Conservation (phyloP, 2,888 invertebrate species). For the Salpingus planirostris region DNA sequence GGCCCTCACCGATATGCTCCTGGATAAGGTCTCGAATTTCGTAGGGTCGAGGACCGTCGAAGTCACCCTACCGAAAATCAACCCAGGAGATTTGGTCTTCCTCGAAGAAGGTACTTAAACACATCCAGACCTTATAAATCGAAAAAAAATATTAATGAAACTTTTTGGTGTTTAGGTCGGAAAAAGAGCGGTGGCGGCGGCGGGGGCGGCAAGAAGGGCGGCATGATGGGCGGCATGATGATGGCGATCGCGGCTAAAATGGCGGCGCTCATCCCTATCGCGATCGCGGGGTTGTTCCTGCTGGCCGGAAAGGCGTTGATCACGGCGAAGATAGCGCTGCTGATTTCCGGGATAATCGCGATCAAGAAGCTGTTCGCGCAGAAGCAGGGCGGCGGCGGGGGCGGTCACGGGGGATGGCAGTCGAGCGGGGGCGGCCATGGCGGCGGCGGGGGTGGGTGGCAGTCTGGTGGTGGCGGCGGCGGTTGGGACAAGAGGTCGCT, state of each 20-base stretch:
- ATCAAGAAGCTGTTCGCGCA: conserved; percentile 70
- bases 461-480: conserved; percentile 35
- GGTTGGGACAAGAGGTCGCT: conserved; percentile 67
- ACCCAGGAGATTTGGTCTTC: conserved; percentile 26
- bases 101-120: conserved; percentile 13
- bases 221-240: conserved; percentile 88
- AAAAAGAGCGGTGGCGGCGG: conserved; percentile 62
- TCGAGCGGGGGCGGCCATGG: conserved; percentile 31
- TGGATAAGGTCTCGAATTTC: conserved; percentile 62
- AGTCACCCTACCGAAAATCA: conserved; percentile 64
- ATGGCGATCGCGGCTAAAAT: conserved; percentile 80
- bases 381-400: conserved; percentile 47
- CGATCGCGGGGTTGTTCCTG: conserved; percentile 71
- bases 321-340: conserved; percentile 67
- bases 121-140: conserved; percentile 1
- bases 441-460: conserved; percentile 44
- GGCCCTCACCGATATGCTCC: conserved; percentile 57
- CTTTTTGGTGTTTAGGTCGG: conserved; percentile 13
- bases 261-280: conserved; percentile 70
- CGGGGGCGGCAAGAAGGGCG: conserved; percentile 68
- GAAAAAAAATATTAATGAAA: conserved; percentile 4
- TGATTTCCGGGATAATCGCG: conserved; percentile 72
- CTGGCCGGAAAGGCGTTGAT: conserved; percentile 82
- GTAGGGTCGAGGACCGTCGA: conserved; percentile 69
- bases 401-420: conserved; percentile 32